Evolutionary conservation across 2,888 invertebrate genomes (phyloP), one percentile per base, ranked within the genome.

Genomic region (Erannis defoliaria): DNA sequence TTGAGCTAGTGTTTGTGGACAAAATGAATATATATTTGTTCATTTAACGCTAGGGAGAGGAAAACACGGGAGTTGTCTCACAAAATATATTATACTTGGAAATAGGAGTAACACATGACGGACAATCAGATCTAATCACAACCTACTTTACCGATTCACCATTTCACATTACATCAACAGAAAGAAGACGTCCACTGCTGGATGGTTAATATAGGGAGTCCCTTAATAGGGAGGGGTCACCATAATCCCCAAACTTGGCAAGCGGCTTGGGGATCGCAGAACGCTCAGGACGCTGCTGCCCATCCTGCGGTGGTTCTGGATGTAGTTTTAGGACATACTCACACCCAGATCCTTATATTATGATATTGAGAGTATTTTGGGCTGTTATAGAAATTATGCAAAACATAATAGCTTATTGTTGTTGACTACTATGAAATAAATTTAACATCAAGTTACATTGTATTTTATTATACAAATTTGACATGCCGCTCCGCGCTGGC

Each of bases 11-110:
- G 53, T 55, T 54, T 53, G 55, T 10, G 31, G 55, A 38, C 46
- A 46, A 49, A 62, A 54, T 56, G 23, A 18, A 55, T 43, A 56
- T 40, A 45, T 55, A 29, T 60, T 66, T 61, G 60, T 57, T 51
- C 50, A 55, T 55, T 55, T 51, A 48, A 59, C 59, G 40, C 38
- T 23, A 18, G 19, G 18, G 14, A 21, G 35, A 53, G 42, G 26
- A 59, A 40, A 46, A 58, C 16, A 38, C 29, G 16, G 10, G 26
- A 48, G 14, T 29, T 48, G 43, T 57, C 35, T 29, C 12, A 50
- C 33, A 33, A 49, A 48, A 56, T 42, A 35, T 10, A 16, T n/a
- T 21, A 19, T 31, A 19, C 26, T n/a, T 18, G 18, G 45, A 45
- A 45, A 1, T 4, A 16, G 10, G 29, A 16, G 29, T 5, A 29